Evolutionary conservation across 2,113 vertebrate genomes (phyloP), one percentile per base, ranked within the genome.

Genomic region (Xenopus laevis): DNA sequence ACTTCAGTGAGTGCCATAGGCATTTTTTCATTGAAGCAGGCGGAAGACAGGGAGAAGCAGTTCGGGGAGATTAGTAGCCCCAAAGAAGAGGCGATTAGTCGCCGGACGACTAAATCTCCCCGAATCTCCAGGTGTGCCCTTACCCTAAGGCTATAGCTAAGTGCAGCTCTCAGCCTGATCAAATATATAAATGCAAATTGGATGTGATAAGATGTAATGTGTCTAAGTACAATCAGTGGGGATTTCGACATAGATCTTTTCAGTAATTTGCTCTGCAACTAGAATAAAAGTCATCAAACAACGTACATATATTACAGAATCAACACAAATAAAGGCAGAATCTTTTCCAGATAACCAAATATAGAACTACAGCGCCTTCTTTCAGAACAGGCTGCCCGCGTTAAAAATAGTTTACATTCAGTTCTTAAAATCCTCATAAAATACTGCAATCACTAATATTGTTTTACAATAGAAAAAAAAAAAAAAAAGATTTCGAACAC

Each of bases 401-500:
- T 88, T 88, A 84, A 89, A 89, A 90, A 87, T 83, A 89, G 85
- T 87, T 91, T 91, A 91, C 88, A 92, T 89, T 92, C 87, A 88
- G 83, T 89, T 87, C 87, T 87, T 88, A 89, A 89, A 91, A 82
- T 87, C 84, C 84, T 86, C 87, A 92, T 90, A 92, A 91, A 92
- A 92, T 92, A 92, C 90, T 90, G 89, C 88, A 91, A 87, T 91
- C 88, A 90, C 90, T 90, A 90, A 83, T 90, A 84, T 89, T 87
- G 86, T 87, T 64, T 84, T 87, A 91, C 88, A 89, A 88, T 90
- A 85, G 88, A 63, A 70, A 76, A 62, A 70, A 75, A 45, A 91
- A 89, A 83, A 86, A 27, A 27, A 27, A 27, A 27, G 85, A 89
- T 87, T 84, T 90, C 84, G 87, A 92, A 91, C 89, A 88, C 89